A percentile compares a stretch with the other conserved stretches of the same genome.
Conservation (phyloP, 2,888 invertebrate species). For the Amphipyra berbera region DNA sequence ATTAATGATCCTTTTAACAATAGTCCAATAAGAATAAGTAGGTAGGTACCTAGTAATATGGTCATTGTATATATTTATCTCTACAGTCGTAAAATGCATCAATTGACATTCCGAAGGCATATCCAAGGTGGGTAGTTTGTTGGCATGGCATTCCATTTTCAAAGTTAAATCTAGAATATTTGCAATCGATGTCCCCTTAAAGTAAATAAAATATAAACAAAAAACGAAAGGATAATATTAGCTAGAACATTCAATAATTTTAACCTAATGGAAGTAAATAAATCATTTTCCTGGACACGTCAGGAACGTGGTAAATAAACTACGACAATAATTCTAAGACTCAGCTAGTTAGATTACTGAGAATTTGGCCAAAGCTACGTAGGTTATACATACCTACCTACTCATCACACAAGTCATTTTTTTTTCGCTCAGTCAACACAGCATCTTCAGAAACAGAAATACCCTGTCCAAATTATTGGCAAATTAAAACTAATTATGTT, state of each 20-base stretch:
- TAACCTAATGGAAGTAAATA: too few relatives aligned
- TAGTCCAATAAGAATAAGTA: background rate
- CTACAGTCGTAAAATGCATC: conserved; percentile 12
- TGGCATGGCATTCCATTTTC: background rate
- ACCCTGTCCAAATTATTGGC: background rate
- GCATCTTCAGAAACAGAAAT: background rate
- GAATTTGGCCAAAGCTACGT: background rate
- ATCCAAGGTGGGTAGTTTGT: background rate
- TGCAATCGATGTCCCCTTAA: background rate
- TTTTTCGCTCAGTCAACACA: too few relatives aligned
- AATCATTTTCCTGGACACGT: too few relatives aligned
- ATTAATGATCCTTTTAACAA: background rate
- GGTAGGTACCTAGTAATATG: background rate
- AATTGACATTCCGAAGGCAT: conserved; percentile 10
- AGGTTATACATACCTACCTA: too few relatives aligned
- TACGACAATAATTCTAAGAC: too few relatives aligned
- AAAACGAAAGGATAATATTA: too few relatives aligned
- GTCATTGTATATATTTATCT: background rate
- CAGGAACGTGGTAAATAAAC: too few relatives aligned
- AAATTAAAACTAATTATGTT: background rate
- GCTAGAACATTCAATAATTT: too few relatives aligned
- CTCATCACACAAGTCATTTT: too few relatives aligned
- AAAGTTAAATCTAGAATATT: background rate
- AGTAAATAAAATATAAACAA: background rate
- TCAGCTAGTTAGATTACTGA: background rate